Conservation (phyloP, 2,113 vertebrate species). For the Oceanodroma tethys region DNA sequence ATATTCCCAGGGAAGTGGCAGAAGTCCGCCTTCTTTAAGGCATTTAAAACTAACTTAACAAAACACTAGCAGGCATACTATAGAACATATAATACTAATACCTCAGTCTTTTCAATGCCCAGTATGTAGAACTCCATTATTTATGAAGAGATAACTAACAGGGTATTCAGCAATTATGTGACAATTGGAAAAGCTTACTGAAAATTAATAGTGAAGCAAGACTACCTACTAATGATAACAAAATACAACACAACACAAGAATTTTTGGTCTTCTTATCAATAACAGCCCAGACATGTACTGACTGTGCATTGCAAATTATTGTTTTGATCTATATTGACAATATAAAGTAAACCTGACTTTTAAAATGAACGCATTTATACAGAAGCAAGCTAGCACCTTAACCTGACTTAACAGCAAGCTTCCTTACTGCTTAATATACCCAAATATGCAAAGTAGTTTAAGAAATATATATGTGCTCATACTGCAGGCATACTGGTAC, state of each 20-base stretch:
- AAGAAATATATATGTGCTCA: not conserved
- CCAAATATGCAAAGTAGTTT: not conserved
- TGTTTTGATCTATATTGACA: constrained; percentile 47
- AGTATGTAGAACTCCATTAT: not conserved
- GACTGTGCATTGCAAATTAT: constrained; percentile 24
- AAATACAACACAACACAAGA: not conserved
- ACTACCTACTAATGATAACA: not conserved
- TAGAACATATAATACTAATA: not conserved
- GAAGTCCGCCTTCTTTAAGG: not conserved
- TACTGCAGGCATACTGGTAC: not conserved
- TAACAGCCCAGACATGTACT: not conserved
- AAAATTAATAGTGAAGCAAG: not conserved
- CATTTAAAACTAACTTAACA: constrained; percentile 26
- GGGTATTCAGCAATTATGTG: not conserved
- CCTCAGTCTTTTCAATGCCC: not conserved
- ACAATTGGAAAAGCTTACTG: not conserved
- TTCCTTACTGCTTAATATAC: not conserved
- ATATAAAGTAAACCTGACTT: constrained; percentile 1
- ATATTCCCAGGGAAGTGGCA: not conserved
- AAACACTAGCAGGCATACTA: not conserved
- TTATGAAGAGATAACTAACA: not conserved
- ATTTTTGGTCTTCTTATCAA: constrained; percentile 12
- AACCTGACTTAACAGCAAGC: not conserved
- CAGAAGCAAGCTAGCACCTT: not conserved
- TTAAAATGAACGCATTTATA: not conserved